phyloP scores from a whole-genome alignment of 2,888 invertebrate genomes.

The Sicus ferrugineus region DNA sequence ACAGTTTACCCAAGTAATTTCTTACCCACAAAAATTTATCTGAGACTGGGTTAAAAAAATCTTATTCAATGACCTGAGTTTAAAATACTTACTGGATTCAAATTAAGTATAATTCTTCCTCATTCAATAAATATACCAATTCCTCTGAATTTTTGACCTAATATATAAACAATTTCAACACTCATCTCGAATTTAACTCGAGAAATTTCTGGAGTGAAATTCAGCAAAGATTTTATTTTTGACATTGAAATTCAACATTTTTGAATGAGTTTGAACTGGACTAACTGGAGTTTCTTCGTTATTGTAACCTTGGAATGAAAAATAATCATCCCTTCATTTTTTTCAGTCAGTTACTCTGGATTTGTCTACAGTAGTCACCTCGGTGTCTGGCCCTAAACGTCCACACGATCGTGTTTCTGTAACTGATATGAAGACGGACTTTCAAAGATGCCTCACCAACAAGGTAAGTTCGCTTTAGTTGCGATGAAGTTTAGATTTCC shows the following conservation, averaged over 20 bases:
- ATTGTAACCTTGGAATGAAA: background rate
- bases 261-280: no score
- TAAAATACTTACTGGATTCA: no score
- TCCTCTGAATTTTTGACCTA: no score
- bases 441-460: conserved; percentile 80
- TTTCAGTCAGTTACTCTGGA: conserved; percentile 71
- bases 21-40: no score
- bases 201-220: no score
- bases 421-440: conserved; percentile 88
- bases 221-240: no score
- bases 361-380: conserved; percentile 87
- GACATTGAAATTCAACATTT: no score
- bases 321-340: background rate
- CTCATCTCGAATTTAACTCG: no score
- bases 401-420: conserved; percentile 96
- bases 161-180: no score
- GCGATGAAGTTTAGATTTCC: conserved; percentile 42
- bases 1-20: conserved; percentile 73
- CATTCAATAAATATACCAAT: no score
- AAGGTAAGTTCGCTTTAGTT: conserved; percentile 75
- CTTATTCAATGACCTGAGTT: background rate
- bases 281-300: background rate
- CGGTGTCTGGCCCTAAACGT: conserved; percentile 95
- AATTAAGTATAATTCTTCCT: no score
- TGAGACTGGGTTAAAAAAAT: no score